Conservation (phyloP, 2,888 invertebrate species). For the Andrena trimmerana region DNA sequence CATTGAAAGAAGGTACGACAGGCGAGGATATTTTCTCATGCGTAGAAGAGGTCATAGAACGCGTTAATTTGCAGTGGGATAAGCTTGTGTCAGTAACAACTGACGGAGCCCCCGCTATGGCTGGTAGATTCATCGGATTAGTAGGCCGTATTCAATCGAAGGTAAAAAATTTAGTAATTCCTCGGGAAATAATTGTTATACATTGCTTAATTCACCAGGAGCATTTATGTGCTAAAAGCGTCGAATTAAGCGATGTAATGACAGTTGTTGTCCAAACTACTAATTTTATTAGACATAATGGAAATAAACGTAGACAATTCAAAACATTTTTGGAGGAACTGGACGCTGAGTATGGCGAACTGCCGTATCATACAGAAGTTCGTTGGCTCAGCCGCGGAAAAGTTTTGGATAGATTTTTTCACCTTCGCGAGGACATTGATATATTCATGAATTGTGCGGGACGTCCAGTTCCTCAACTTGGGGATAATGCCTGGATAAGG, state of each 20-base stretch:
- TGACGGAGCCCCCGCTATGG: slow-evolving; percentile 37
- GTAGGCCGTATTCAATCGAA: not conserved
- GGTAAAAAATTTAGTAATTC: not conserved
- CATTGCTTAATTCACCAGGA: slow-evolving; percentile 21
- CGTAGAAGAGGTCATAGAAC: not conserved
- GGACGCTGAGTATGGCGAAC: no score
- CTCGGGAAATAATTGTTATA: not conserved
- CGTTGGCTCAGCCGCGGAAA: slow-evolving; percentile 27
- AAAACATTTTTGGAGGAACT: slow-evolving; percentile 19
- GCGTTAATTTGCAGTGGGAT: not conserved
- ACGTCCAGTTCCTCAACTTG: not conserved
- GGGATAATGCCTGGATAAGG: not conserved
- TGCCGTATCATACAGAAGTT: no score
- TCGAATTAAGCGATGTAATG: slow-evolving; percentile 16
- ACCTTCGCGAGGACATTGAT: slow-evolving; percentile 21
- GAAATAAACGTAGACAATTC: slow-evolving; percentile 12
- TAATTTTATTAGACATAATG: slow-evolving; percentile 33
- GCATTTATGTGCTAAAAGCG: slow-evolving; percentile 21
- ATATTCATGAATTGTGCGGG: slow-evolving; percentile 16
- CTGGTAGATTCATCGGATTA: not conserved
- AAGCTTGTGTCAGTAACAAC: slow-evolving; percentile 20
- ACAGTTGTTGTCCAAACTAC: not conserved
- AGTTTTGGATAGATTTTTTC: slow-evolving; percentile 22
- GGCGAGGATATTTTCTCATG: slow-evolving; percentile 16
- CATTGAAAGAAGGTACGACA: slow-evolving; percentile 6